These are phyloP conservation scores for Pseudochirops cupreus DNA, from an alignment of 2,797 vertebrate genomes.

Conservation along the genomic window DNA sequence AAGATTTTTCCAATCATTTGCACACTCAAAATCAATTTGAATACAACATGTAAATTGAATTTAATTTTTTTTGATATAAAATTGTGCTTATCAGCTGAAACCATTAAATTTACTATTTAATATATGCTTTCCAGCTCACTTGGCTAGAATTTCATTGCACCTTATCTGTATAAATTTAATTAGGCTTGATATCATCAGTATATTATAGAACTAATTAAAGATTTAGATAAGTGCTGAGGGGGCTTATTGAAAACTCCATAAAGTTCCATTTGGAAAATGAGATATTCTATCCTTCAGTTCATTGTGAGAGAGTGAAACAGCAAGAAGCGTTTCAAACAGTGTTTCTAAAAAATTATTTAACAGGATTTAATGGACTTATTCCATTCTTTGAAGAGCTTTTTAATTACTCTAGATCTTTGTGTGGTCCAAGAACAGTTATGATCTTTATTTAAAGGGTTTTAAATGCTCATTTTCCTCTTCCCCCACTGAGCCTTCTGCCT, in stretches of 20 bases:
- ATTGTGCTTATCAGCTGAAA: slow-evolving; percentile 86
- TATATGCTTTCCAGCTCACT: slow-evolving; percentile 89
- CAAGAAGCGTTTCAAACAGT: slow-evolving; percentile 71
- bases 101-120: slow-evolving; percentile 88
- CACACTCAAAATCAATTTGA: slow-evolving; percentile 88
- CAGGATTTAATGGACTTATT: slow-evolving; percentile 79
- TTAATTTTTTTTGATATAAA: slow-evolving; percentile 85
- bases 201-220: slow-evolving; percentile 92
- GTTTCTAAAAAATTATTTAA: slow-evolving; percentile 80
- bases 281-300: slow-evolving; percentile 80
- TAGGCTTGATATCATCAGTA: slow-evolving; percentile 91
- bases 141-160: slow-evolving; percentile 88
- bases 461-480: slow-evolving; percentile 1
- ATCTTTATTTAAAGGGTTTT: slow-evolving; percentile 52
- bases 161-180: slow-evolving; percentile 92
- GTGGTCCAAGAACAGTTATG: slow-evolving; percentile 35
- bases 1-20: slow-evolving; percentile 85
- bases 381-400: slow-evolving; percentile 75
- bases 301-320: slow-evolving; percentile 63
- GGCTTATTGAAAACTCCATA: slow-evolving; percentile 88
- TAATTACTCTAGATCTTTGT: slow-evolving; percentile 74
- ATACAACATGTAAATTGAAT: slow-evolving; percentile 86
- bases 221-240: slow-evolving; percentile 90
- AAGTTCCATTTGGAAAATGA: slow-evolving; percentile 86
- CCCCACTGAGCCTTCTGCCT: slow-evolving; percentile 24